These are phyloP conservation scores for Hiodon alosoides DNA, from an alignment of 2,113 vertebrate species.

Conservation along the genomic window DNA sequence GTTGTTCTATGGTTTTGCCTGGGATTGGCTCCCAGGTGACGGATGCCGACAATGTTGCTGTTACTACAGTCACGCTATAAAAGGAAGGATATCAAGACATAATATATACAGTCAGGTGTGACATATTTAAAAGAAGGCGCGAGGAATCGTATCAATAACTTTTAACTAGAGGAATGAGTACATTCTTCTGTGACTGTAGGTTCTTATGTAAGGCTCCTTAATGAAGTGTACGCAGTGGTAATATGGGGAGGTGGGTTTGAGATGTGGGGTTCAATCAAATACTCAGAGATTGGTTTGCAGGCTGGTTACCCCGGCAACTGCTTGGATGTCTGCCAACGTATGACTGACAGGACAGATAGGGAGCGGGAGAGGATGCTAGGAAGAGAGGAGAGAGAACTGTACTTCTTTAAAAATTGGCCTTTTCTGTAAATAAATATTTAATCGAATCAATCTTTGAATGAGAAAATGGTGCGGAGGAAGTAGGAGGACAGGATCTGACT, in stretches of 20 bases:
- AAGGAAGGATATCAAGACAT: too few relatives aligned
- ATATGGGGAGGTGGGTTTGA: slow-evolving; percentile 1
- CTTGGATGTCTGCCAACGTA: slow-evolving; percentile 12
- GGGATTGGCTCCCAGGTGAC: too few relatives aligned
- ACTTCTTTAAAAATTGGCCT: slow-evolving; percentile 9
- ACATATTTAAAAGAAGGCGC: not conserved
- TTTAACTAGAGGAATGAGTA: not conserved
- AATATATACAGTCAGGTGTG: not conserved
- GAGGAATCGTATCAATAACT: not conserved
- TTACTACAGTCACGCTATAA: too few relatives aligned
- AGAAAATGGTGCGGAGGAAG: not conserved
- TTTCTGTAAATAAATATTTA: slow-evolving; percentile 13
- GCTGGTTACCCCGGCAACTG: slow-evolving; percentile 20
- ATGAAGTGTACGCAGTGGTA: not conserved
- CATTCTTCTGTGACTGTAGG: slow-evolving; percentile 7
- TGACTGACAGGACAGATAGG: slow-evolving; percentile 16
- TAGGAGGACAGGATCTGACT: not conserved
- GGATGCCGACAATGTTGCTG: too few relatives aligned
- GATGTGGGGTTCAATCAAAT: slow-evolving; percentile 16
- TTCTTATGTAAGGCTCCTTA: slow-evolving; percentile 11
- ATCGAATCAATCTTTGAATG: slow-evolving; percentile 7
- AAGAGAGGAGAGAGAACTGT: not conserved
- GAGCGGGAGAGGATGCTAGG: not conserved
- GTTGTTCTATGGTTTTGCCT: too few relatives aligned
- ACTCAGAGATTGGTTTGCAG: slow-evolving; percentile 13